phyloP scores from a whole-genome alignment of 2,888 invertebrate species.

The Drosophila macrospina region DNA sequence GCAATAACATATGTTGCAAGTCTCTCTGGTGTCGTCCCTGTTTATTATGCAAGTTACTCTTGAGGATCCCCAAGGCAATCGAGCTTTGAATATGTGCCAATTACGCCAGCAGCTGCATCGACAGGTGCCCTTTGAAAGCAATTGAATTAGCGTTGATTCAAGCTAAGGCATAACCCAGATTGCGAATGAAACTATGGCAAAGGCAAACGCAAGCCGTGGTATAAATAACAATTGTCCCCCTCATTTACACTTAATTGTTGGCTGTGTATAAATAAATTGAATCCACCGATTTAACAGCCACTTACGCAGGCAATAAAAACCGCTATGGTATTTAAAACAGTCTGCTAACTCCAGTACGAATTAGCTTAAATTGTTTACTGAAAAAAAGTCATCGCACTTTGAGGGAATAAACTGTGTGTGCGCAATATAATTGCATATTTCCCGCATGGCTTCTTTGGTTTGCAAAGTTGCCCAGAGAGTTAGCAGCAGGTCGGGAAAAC shows the following conservation, averaged over 20 bases:
- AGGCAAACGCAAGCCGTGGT: constrained; percentile 10
- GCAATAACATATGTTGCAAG: constrained; percentile 45
- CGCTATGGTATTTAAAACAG: neutral
- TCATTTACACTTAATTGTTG: constrained; percentile 58
- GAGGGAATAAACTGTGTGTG: constrained; percentile 18
- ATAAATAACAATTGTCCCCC: constrained; percentile 68
- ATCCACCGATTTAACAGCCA: constrained; percentile 51
- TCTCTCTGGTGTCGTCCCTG: constrained; percentile 19
- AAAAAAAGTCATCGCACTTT: neutral
- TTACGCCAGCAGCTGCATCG: constrained; percentile 34
- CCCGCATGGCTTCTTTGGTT: neutral
- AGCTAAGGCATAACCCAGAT: constrained; percentile 21
- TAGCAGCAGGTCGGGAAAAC: neutral
- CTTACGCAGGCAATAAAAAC: constrained; percentile 47
- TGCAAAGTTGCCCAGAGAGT: neutral
- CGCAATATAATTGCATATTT: constrained; percentile 29
- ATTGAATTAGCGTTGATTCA: constrained; percentile 70
- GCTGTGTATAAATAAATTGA: constrained; percentile 46
- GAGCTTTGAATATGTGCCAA: constrained; percentile 49
- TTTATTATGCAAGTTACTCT: constrained; percentile 47
- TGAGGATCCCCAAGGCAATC: constrained; percentile 25
- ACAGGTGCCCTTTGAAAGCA: constrained; percentile 68
- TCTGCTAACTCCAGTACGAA: constrained; percentile 1
- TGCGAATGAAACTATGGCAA: constrained; percentile 8
- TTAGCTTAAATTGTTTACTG: constrained; percentile 19